Percentiles rank a stretch among this genome's conserved stretches.
Conservation (phyloP, 2,797 vertebrate species). For the Pyrocephalus nanus region DNA sequence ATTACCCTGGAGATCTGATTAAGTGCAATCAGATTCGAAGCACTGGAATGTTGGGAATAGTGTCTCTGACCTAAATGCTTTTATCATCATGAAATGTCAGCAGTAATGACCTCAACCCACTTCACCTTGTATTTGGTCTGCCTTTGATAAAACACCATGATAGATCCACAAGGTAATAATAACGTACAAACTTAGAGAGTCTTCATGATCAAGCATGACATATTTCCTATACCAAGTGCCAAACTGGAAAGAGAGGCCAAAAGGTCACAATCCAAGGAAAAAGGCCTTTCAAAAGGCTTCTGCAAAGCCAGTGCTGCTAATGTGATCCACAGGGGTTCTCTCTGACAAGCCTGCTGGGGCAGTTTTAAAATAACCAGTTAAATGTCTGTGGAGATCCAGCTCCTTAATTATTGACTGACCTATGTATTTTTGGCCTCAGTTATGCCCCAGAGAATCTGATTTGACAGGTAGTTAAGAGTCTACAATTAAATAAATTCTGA, state of each 20-base stretch:
- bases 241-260: constrained; percentile 9
- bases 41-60: constrained; percentile 10
- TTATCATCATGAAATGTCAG: constrained; percentile 42
- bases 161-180: constrained; percentile 25
- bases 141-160: constrained; percentile 38
- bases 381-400: constrained; percentile 31
- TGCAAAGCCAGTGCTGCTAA: not conserved
- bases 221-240: constrained; percentile 30
- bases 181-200: not conserved
- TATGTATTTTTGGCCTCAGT: constrained; percentile 49
- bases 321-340: not conserved
- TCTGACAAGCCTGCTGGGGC: not conserved
- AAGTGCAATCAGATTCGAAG: constrained; percentile 51
- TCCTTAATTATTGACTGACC: constrained; percentile 45
- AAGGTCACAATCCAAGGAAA: not conserved
- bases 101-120: constrained; percentile 42
- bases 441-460: constrained; percentile 24
- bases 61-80: constrained; percentile 13
- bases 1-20: constrained; percentile 46
- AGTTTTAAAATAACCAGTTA: constrained; percentile 47
- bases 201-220: constrained; percentile 44
- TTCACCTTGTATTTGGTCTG: constrained; percentile 54
- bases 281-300: not conserved
- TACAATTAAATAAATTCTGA: constrained; percentile 44
- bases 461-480: constrained; percentile 45